Base-by-base conservation (phyloP, 2,113 vertebrate genomes). In the Chitala chitala region DNA sequence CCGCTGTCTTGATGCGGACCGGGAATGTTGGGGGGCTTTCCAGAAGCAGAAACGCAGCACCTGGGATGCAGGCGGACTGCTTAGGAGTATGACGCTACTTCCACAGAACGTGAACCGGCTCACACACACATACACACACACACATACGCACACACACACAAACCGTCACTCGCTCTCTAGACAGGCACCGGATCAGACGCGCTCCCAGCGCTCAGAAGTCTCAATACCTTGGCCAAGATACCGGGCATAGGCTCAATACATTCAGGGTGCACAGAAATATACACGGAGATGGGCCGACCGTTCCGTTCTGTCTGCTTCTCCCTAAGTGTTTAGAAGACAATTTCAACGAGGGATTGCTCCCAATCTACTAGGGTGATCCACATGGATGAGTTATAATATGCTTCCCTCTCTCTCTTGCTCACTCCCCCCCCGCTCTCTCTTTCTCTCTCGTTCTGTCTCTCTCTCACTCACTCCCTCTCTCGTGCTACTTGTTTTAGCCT, bases 361-460 rank as follows among this genome's bases (percentile, higher is more conserved):
- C 86, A 88, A 79, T 86, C 88, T 85, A 84, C 80, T 83, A 76
- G 85, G 87, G 85, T 87, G 88, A 90, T 84, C 89, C 90, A 91
- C 88, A 85, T 81, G 84, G 85, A 87, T 86, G 89, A 89, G 86
- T 82, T 89, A 90, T 89, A 92, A 93, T 90, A 85, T 87, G 91
- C 91, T 91, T 90, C 90, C 91, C 88, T 89, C 80, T 89, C 80
- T 83, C 83, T 89, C 86, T 78, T 77, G 78, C 85, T 84, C 80
- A 76, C 78, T 66, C 74, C 78, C 72, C 61, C 77, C 69, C 77
- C 77, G 65, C 80, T 46, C 46, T 33, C 75, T 75, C 74, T 71
- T 48, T 50, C 70, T 66, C 74, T 38, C 71, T n/a, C 44, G n/a
- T n/a, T 48, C 73, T 42, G 64, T n/a, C 81, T 76, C 80, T 77